Conservation (phyloP, 2,113 vertebrate species). For the Oryzias melastigma region DNA sequence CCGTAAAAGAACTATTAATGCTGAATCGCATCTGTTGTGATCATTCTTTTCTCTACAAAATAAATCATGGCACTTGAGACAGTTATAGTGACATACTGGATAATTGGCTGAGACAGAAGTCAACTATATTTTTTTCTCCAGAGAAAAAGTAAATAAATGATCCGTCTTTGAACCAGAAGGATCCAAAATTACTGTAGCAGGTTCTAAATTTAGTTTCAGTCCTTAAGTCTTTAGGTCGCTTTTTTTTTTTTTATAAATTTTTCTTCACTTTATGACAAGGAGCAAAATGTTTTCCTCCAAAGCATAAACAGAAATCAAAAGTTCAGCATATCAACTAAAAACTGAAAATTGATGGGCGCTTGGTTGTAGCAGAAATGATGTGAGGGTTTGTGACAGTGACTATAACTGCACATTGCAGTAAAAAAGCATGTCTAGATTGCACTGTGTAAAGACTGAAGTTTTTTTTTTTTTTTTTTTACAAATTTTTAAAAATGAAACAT, state of each 20-base stretch:
- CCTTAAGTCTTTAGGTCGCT: conserved; percentile 19
- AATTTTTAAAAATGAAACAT: too few species aligned
- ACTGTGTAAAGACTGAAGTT: too few species aligned
- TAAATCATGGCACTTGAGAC: conserved; percentile 10
- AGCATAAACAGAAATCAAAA: conserved; percentile 39
- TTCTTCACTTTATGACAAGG: conserved; percentile 7
- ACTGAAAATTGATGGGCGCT: conserved; percentile 43
- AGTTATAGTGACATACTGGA: conserved; percentile 41
- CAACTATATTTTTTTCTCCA: conserved; percentile 32
- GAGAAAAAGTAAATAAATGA: conserved; percentile 32
- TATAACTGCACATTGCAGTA: neutral
- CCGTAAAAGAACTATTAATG: conserved; percentile 11
- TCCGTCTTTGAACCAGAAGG: conserved; percentile 38
- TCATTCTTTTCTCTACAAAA: conserved; percentile 1
- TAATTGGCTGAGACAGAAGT: conserved; percentile 48
- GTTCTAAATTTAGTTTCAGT: conserved; percentile 54
- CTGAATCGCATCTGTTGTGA: neutral
- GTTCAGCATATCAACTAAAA: conserved; percentile 57
- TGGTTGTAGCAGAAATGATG: conserved; percentile 5
- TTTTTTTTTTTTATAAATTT: neutral
- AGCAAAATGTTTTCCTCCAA: conserved; percentile 40
- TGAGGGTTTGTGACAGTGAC: conserved; percentile 32
- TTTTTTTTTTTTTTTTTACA: too few species aligned
- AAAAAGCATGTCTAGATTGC: too few species aligned
- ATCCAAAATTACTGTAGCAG: conserved; percentile 38